A percentile compares a stretch with the other conserved stretches of the same genome.
Conservation (phyloP, 2,888 invertebrate species). For the Pantelozetes paolii region DNA sequence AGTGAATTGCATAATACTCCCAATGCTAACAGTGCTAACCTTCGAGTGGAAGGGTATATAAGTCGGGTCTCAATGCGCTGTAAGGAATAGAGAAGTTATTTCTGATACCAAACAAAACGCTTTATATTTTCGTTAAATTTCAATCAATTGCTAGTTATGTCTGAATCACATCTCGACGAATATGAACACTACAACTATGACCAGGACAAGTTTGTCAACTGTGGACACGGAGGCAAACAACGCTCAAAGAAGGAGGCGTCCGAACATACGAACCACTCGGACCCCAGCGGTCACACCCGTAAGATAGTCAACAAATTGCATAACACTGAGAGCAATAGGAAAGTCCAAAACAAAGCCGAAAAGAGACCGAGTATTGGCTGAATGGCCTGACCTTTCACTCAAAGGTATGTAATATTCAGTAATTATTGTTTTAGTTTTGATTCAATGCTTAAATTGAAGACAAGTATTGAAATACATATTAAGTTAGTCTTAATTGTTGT, state of each 20-base stretch:
- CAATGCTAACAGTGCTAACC: neutral
- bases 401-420: neutral
- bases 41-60: neutral
- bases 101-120: neutral
- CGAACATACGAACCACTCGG: slow-evolving; percentile 83
- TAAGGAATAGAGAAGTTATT: neutral
- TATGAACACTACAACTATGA: slow-evolving; percentile 83
- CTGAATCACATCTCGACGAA: slow-evolving; percentile 60
- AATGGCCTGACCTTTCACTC: neutral
- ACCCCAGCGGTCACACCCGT: slow-evolving; percentile 87
- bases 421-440: neutral
- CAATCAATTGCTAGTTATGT: slow-evolving; percentile 3
- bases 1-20: neutral
- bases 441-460: neutral
- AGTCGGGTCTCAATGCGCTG: neutral
- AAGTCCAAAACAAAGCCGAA: neutral
- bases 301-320: slow-evolving; percentile 79
- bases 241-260: slow-evolving; percentile 80
- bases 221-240: slow-evolving; percentile 83
- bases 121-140: neutral
- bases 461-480: neutral
- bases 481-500: neutral
- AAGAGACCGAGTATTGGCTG: slow-evolving; percentile 25
- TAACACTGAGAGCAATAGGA: slow-evolving; percentile 56
- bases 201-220: slow-evolving; percentile 80